Conservation (phyloP, 2,797 vertebrate species). For the Australoheros facetus region DNA sequence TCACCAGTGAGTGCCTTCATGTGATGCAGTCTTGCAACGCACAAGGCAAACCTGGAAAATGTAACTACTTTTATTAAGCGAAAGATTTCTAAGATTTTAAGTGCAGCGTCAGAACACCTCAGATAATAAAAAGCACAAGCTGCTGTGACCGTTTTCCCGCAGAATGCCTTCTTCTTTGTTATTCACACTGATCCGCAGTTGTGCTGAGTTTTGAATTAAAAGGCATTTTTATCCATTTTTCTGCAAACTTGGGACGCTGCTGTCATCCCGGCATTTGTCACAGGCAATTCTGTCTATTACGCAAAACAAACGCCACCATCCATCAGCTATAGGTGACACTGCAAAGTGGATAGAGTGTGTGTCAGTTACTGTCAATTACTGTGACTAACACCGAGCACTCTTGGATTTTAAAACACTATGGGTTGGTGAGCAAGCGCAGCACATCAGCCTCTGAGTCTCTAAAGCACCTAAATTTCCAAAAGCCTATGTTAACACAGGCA, state of each 20-base stretch:
- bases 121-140: neutral
- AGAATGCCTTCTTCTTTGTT: slow-evolving; percentile 29
- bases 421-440: slow-evolving; percentile 33
- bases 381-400: slow-evolving; percentile 8
- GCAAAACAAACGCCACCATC: slow-evolving; percentile 39
- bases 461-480: slow-evolving; percentile 18
- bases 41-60: slow-evolving; percentile 5
- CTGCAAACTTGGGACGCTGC: slow-evolving; percentile 8
- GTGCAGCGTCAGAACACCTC: neutral
- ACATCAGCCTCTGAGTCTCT: slow-evolving; percentile 9
- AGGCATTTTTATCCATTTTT: neutral
- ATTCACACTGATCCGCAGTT: neutral
- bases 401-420: slow-evolving; percentile 12
- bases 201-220: slow-evolving; percentile 20
- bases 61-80: slow-evolving; percentile 8
- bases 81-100: slow-evolving; percentile 5
- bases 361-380: slow-evolving; percentile 31
- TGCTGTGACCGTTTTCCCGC: slow-evolving; percentile 6
- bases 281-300: slow-evolving; percentile 10
- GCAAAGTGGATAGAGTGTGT: slow-evolving; percentile 9
- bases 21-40: neutral
- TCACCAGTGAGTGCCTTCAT: slow-evolving; percentile 21
- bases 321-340: slow-evolving; percentile 18
- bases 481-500: slow-evolving; percentile 27
- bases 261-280: slow-evolving; percentile 29